phyloP scores from a whole-genome alignment of 2,888 invertebrate genomes.

The Eumacrocentrus americanus region DNA sequence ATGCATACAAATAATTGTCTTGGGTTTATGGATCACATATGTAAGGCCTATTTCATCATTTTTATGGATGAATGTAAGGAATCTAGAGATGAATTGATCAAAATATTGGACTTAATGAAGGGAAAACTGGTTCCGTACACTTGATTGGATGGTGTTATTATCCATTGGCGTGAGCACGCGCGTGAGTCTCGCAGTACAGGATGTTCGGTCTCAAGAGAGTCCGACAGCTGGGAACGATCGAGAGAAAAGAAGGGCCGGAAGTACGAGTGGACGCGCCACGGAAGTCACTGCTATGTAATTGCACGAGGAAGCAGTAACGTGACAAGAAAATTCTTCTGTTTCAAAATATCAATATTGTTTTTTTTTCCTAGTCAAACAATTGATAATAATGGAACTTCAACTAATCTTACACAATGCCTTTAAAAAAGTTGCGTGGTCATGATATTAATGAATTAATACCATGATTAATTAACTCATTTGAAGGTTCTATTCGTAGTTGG shows the following conservation, averaged over 20 bases:
- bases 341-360: constrained; percentile 18
- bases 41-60: too few species aligned
- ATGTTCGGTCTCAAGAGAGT: constrained; percentile 27
- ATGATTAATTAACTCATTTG: too few species aligned
- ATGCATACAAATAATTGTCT: too few species aligned
- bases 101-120: not conserved
- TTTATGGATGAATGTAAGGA: too few species aligned
- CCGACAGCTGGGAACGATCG: constrained; percentile 27
- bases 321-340: constrained; percentile 26
- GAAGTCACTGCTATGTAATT: constrained; percentile 29
- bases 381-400: not conserved
- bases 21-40: too few species aligned
- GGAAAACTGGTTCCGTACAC: constrained; percentile 10
- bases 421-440: too few species aligned
- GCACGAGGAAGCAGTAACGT: constrained; percentile 23
- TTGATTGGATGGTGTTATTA: too few species aligned
- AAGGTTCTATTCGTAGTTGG: too few species aligned
- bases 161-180: constrained; percentile 25
- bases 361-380: not conserved
- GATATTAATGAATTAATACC: too few species aligned
- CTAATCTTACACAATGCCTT: too few species aligned
- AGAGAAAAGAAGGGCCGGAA: constrained; percentile 24
- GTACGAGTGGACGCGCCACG: constrained; percentile 25
- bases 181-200: constrained; percentile 18
- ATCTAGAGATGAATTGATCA: too few species aligned